Conservation (phyloP, 2,113 vertebrate species). For the Sminthopsis crassicaudata region DNA sequence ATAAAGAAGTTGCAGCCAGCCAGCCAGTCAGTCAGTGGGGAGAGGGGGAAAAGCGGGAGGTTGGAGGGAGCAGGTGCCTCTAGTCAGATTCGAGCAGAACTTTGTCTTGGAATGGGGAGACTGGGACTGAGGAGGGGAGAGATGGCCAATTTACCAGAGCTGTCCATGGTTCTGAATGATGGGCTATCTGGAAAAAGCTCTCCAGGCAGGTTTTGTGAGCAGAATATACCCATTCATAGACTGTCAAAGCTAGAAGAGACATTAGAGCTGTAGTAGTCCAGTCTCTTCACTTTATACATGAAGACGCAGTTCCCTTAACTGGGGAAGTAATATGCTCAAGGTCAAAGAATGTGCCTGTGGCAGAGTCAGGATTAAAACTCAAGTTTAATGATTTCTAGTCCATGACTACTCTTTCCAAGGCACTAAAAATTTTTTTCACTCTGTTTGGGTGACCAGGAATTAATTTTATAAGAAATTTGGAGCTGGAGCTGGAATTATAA, state of each 20-base stretch:
- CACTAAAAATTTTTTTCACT: background rate
- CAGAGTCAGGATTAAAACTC: background rate
- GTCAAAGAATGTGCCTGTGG: background rate
- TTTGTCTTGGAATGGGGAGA: background rate
- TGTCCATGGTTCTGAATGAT: slow-evolving; percentile 66
- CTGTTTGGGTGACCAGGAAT: background rate
- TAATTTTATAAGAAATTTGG: background rate
- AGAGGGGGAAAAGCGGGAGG: background rate
- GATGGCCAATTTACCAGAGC: background rate
- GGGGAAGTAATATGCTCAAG: background rate
- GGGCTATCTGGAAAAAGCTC: background rate
- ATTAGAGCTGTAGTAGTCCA: background rate
- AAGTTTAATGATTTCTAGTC: background rate
- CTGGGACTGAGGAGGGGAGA: background rate
- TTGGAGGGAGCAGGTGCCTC: background rate
- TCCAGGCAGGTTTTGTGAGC: background rate
- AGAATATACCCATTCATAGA: background rate
- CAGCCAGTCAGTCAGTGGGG: background rate
- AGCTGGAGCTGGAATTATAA: background rate
- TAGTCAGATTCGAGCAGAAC: background rate
- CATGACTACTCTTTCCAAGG: background rate
- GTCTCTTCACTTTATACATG: background rate
- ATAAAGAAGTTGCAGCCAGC: background rate
- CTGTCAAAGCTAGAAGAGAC: background rate
- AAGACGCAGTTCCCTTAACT: background rate